Conservation (phyloP, 2,113 vertebrate species). For the Eulacestoma nigropectus region DNA sequence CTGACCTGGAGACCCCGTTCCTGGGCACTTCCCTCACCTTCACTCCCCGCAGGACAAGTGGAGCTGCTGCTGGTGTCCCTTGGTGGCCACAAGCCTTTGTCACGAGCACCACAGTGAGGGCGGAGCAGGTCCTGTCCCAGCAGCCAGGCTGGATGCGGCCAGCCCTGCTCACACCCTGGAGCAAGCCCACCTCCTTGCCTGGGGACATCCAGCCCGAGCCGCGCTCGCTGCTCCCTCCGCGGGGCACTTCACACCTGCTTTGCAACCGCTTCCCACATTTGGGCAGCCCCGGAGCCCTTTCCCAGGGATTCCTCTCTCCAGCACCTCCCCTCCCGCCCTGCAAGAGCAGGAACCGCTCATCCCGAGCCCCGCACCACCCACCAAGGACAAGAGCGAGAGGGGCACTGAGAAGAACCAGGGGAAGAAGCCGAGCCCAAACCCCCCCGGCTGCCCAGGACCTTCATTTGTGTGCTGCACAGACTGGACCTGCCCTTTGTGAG, state of each 20-base stretch:
- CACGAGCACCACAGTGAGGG: neutral
- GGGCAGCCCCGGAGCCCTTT: neutral
- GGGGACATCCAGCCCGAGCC: neutral
- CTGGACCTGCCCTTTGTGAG: neutral
- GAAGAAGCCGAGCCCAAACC: neutral
- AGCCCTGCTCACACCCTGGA: neutral
- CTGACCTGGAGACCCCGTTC: neutral
- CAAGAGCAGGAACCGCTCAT: neutral
- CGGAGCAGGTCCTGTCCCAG: neutral
- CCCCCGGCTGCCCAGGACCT: neutral
- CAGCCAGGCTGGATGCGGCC: neutral
- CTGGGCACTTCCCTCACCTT: neutral
- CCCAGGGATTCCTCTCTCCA: neutral
- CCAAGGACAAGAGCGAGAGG: neutral
- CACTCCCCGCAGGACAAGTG: neutral
- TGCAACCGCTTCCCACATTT: accelerated
- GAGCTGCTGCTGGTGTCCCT: neutral
- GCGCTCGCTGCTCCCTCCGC: neutral
- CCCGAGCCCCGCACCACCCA: neutral
- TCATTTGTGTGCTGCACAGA: accelerated
- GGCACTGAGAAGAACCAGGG: neutral
- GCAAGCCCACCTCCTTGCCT: neutral
- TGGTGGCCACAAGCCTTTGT: neutral
- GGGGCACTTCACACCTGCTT: neutral
- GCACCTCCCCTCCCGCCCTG: neutral